These are phyloP conservation scores for Hippocampus mohnikei DNA, from an alignment of 2,113 vertebrate species.

Conservation along the genomic window DNA sequence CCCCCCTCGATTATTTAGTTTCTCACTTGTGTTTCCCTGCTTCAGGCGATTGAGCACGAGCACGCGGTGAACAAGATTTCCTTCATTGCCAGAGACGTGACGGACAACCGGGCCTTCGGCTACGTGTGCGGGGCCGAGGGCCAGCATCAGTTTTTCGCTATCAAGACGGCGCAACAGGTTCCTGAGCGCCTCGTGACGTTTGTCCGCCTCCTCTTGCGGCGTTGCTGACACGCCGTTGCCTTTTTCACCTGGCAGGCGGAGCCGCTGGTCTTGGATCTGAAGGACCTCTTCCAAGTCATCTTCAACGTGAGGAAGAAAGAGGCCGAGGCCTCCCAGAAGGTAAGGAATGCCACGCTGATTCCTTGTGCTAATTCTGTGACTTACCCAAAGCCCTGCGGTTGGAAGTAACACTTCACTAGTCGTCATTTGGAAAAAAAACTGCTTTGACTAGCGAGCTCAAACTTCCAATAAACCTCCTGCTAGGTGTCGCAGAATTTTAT, in stretches of 20 bases:
- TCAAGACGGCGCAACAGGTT: conserved; percentile 96
- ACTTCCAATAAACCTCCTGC: too few species aligned
- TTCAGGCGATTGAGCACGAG: conserved; percentile 94
- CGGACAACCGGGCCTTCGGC: conserved; percentile 92
- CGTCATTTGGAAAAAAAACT: too few species aligned
- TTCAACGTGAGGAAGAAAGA: conserved; percentile 92
- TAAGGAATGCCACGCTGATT: conserved; percentile 52
- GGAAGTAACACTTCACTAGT: too few species aligned
- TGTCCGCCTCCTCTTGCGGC: too few species aligned
- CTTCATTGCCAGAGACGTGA: conserved; percentile 95
- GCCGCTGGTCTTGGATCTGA: conserved; percentile 89
- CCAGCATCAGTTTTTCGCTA: conserved; percentile 96
- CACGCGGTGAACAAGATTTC: conserved; percentile 94
- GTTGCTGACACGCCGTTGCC: background rate
- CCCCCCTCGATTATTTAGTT: background rate
- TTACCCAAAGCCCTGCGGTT: conserved; percentile 7
- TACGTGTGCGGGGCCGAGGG: conserved; percentile 94
- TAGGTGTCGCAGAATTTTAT: too few species aligned
- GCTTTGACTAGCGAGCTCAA: too few species aligned
- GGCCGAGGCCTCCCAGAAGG: conserved; percentile 80
- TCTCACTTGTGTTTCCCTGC: background rate
- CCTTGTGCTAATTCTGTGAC: conserved; percentile 44
- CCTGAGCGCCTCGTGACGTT: background rate
- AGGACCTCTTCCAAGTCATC: conserved; percentile 94
- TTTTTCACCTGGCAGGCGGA: conserved; percentile 76